Percentiles rank a stretch among this genome's conserved stretches.
Evolutionary conservation across 2,888 invertebrate species (phyloP).

Genomic region (Blastobasis lacticolella): DNA sequence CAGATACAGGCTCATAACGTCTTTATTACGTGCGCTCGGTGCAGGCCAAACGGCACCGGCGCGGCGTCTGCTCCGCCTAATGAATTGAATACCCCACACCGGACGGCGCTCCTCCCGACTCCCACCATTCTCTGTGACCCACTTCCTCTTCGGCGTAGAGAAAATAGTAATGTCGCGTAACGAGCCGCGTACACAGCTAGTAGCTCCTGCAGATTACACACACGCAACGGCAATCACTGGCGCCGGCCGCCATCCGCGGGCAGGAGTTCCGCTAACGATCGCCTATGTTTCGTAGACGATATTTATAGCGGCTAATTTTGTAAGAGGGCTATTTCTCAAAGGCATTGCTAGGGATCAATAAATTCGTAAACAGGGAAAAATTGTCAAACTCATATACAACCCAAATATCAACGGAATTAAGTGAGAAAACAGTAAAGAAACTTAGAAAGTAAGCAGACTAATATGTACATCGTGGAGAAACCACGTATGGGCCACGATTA

Average conservation of each 20-base stretch:
- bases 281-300: background rate
- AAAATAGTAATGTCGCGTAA: constrained; percentile 26
- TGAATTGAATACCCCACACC: constrained; percentile 40
- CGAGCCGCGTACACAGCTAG: constrained; percentile 9
- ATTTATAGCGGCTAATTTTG: too few relatives aligned
- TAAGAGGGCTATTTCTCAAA: too few relatives aligned
- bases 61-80: constrained; percentile 16
- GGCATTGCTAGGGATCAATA: too few relatives aligned
- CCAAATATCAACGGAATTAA: too few relatives aligned
- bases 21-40: constrained; percentile 8
- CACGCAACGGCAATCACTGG: constrained; percentile 7
- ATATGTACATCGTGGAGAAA: too few relatives aligned
- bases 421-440: too few relatives aligned
- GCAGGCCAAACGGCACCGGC: background rate
- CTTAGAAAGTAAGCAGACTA: too few relatives aligned
- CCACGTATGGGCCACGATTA: too few relatives aligned
- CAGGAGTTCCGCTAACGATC: constrained; percentile 5
- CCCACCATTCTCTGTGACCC: constrained; percentile 57
- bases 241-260: background rate
- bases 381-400: too few relatives aligned
- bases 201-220: constrained; percentile 2
- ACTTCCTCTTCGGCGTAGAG: constrained; percentile 30
- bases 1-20: constrained; percentile 1
- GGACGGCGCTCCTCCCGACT: constrained; percentile 33
- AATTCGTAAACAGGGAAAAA: too few relatives aligned